phyloP scores from a whole-genome alignment of 1,140 invertebrate species.

The Rhysida immarginata region DNA sequence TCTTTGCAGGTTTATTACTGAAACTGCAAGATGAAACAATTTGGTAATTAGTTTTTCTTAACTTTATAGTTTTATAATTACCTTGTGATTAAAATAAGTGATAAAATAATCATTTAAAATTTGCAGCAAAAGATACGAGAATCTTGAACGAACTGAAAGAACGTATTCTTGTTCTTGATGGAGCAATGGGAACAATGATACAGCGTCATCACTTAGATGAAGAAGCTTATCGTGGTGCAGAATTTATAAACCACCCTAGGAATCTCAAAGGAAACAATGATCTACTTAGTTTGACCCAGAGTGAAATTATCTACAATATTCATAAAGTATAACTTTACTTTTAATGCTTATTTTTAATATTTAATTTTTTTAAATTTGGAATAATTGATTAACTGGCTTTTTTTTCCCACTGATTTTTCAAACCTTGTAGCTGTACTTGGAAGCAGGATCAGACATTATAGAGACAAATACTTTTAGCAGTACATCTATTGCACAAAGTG shows the following conservation, averaged over 20 bases:
- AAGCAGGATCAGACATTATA: conserved; percentile 43
- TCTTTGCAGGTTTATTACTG: too few species aligned
- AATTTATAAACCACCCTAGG: conserved; percentile 34
- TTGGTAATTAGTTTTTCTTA: too few species aligned
- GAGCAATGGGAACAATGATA: conserved; percentile 50
- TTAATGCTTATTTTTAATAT: not conserved
- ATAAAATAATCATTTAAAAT: too few species aligned
- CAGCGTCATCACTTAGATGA: conserved; percentile 38
- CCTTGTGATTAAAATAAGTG: too few species aligned
- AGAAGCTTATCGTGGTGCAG: conserved; percentile 35
- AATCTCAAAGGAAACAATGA: conserved; percentile 46
- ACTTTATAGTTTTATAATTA: too few species aligned
- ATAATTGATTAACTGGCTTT: conserved; percentile 10
- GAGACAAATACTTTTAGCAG: conserved; percentile 48
- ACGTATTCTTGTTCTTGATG: conserved; percentile 43
- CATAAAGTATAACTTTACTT: conserved; percentile 31
- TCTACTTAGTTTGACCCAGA: conserved; percentile 37
- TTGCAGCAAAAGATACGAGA: too few species aligned
- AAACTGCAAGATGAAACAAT: too few species aligned
- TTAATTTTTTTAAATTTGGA: not conserved
- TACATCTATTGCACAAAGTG: conserved; percentile 41
- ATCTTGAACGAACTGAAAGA: conserved; percentile 8
- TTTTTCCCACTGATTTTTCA: conserved; percentile 1
- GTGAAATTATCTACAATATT: conserved; percentile 38
- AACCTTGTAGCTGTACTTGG: conserved; percentile 34